Evolutionary conservation across 2,888 invertebrate genomes (phyloP).

Genomic region (Bombylius major): DNA sequence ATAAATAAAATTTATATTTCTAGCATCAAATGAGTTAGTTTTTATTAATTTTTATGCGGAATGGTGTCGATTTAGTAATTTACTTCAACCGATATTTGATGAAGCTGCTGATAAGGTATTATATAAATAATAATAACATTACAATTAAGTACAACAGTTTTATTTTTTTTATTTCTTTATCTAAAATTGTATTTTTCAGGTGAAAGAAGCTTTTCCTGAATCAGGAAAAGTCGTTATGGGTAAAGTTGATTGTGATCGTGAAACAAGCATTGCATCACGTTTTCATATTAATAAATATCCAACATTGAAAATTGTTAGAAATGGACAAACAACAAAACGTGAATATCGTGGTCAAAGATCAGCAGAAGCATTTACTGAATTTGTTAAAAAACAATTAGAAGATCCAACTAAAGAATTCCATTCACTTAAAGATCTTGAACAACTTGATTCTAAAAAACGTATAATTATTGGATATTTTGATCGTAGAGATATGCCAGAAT

Average conservation of each 20-base stretch:
- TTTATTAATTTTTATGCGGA: slow-evolving; percentile 99
- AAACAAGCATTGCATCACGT: slow-evolving; percentile 72
- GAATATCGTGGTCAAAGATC: slow-evolving; percentile 88
- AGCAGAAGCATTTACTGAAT: slow-evolving; percentile 77
- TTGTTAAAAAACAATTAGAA: slow-evolving; percentile 77
- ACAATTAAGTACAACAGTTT: not conserved
- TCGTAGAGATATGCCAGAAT: slow-evolving; percentile 62
- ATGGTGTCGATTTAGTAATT: slow-evolving; percentile 98
- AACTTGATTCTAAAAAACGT: slow-evolving; percentile 66
- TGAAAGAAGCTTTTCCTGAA: slow-evolving; percentile 59
- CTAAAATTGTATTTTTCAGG: slow-evolving; percentile 17
- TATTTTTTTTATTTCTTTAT: not conserved
- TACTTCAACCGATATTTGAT: slow-evolving; percentile 91
- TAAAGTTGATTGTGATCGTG: slow-evolving; percentile 93
- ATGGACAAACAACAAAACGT: slow-evolving; percentile 78
- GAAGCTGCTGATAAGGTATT: slow-evolving; percentile 80
- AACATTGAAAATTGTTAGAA: slow-evolving; percentile 86
- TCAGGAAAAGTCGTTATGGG: slow-evolving; percentile 82
- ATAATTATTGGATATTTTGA: slow-evolving; percentile 88
- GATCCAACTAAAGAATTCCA: slow-evolving; percentile 73
- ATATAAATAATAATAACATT: not conserved
- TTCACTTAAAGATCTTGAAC: slow-evolving; percentile 55
- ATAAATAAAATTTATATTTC: slow-evolving; percentile 28
- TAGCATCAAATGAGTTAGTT: slow-evolving; percentile 91
- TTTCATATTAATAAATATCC: slow-evolving; percentile 98